These are phyloP conservation scores for Melanostoma scalare DNA, from an alignment of 2,888 invertebrate species.

Conservation along the genomic window DNA sequence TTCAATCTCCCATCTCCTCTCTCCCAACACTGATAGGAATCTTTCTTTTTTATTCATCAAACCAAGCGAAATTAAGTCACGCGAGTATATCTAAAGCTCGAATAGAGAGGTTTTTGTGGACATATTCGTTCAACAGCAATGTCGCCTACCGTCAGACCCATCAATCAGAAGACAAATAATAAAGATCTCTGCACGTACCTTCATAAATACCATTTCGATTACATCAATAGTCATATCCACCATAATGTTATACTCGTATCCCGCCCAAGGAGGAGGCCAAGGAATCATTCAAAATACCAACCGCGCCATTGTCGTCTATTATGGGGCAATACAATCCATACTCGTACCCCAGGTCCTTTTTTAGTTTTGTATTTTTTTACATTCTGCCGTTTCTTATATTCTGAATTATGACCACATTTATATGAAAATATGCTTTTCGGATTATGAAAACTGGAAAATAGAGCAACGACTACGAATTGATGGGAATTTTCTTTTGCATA, in stretches of 20 bases:
- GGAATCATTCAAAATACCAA: constrained; percentile 32
- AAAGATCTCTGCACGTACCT: constrained; percentile 4
- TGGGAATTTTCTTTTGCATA: constrained; percentile 58
- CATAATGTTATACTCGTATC: constrained; percentile 1
- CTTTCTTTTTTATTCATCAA: too few species aligned
- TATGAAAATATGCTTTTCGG: constrained; percentile 63
- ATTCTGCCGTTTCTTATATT: constrained; percentile 55
- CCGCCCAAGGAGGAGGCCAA: not conserved
- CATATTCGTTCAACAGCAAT: too few species aligned
- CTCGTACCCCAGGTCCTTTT: not conserved
- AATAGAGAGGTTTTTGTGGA: too few species aligned
- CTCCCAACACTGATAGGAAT: too few species aligned
- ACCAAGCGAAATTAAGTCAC: too few species aligned
- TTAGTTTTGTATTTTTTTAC: constrained; percentile 15
- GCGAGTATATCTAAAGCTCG: too few species aligned
- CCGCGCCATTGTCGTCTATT: constrained; percentile 44
- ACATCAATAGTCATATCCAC: constrained; percentile 50
- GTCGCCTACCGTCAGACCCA: not conserved
- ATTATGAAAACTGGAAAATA: constrained; percentile 66
- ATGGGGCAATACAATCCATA: constrained; percentile 10
- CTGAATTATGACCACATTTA: constrained; percentile 62
- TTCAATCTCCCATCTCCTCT: too few species aligned
- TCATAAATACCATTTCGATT: constrained; percentile 52
- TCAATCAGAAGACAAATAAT: constrained; percentile 12
- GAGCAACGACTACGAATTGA: constrained; percentile 54